These are phyloP conservation scores for Clunio marinus DNA, from an alignment of 2,888 invertebrate genomes.

Conservation along the genomic window DNA sequence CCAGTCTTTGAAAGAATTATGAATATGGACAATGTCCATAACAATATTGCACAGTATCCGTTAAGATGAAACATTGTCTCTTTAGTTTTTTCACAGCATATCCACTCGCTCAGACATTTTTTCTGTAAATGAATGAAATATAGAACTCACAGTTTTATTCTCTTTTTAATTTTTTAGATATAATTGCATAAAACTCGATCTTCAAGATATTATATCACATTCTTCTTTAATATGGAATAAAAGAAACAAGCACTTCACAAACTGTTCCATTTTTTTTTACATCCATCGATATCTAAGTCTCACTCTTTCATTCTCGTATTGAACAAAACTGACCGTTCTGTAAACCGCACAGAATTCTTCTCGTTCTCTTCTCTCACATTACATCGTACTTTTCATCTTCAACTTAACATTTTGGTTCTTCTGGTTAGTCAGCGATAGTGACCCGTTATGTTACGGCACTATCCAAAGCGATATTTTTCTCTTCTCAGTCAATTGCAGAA, in stretches of 20 bases:
- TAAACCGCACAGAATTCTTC: slow-evolving; percentile 11
- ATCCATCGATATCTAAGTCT: too few species aligned
- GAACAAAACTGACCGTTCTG: slow-evolving; percentile 15
- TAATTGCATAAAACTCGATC: too few species aligned
- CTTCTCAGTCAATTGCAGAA: neutral
- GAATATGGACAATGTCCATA: neutral
- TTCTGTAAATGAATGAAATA: neutral
- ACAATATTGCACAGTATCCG: slow-evolving; percentile 2
- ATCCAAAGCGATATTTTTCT: neutral
- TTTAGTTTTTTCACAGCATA: neutral
- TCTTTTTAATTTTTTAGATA: too few species aligned
- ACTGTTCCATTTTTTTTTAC: too few species aligned
- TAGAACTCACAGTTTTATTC: neutral
- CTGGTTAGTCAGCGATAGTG: slow-evolving; percentile 18
- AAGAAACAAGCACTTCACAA: too few species aligned
- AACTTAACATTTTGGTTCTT: slow-evolving; percentile 5
- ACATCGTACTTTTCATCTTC: neutral
- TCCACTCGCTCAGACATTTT: neutral
- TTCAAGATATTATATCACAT: too few species aligned
- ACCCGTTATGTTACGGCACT: slow-evolving; percentile 37
- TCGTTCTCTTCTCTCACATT: too few species aligned
- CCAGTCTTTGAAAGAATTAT: neutral
- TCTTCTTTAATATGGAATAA: too few species aligned
- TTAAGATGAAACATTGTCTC: neutral
- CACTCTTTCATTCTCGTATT: too few species aligned